A percentile compares a stretch with the other conserved stretches of the same genome.
Conservation (phyloP, 2,888 invertebrate genomes). For the Archips crataeganus region DNA sequence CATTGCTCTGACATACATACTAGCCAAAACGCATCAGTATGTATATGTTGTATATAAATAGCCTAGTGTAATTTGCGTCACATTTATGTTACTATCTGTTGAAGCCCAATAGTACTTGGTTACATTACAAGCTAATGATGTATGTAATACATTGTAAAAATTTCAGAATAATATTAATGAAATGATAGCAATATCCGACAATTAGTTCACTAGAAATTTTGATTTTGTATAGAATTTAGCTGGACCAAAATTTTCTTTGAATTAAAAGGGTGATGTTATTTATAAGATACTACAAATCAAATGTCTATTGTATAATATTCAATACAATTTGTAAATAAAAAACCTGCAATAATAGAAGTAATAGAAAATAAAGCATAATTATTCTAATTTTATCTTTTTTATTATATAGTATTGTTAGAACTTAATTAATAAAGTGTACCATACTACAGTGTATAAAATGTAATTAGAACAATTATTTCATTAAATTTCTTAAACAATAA, state of each 20-base stretch:
- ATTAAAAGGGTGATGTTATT: slow-evolving; percentile 71
- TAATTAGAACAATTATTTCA: slow-evolving; percentile 84
- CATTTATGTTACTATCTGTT: neutral
- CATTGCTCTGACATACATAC: neutral
- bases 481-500: slow-evolving; percentile 81
- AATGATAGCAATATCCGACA: slow-evolving; percentile 74
- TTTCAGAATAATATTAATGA: slow-evolving; percentile 56
- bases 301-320: slow-evolving; percentile 76
- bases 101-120: neutral
- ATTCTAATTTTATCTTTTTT: slow-evolving; percentile 75
- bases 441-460: slow-evolving; percentile 82
- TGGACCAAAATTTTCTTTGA: slow-evolving; percentile 84
- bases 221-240: slow-evolving; percentile 83
- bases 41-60: neutral
- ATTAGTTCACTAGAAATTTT: slow-evolving; percentile 72
- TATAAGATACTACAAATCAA: slow-evolving; percentile 63
- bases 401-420: slow-evolving; percentile 74
- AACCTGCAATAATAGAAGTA: slow-evolving; percentile 81
- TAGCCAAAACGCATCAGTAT: neutral
- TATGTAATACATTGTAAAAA: slow-evolving; percentile 64
- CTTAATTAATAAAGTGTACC: slow-evolving; percentile 67
- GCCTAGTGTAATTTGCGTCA: neutral
- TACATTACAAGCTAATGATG: slow-evolving; percentile 15
- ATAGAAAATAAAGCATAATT: slow-evolving; percentile 63
- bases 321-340: slow-evolving; percentile 74